Evolutionary conservation across 2,113 vertebrate species (phyloP).

Genomic region (Sylvilagus bachmani): DNA sequence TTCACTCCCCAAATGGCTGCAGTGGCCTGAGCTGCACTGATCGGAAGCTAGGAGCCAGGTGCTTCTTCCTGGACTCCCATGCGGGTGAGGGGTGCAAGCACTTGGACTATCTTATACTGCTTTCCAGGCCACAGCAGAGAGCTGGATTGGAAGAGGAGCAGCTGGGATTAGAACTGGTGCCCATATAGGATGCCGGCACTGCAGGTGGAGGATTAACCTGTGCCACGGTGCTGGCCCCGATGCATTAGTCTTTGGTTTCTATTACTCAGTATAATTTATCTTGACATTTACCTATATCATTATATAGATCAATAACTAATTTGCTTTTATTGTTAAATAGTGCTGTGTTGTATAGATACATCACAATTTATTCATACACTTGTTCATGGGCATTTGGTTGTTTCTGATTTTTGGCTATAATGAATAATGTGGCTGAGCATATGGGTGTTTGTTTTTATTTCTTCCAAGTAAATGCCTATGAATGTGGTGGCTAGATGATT

Average conservation of each 20-base stretch:
- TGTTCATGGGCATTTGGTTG: neutral
- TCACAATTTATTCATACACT: neutral
- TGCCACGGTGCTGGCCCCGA: neutral
- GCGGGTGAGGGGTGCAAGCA: too few species aligned
- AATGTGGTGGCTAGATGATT: neutral
- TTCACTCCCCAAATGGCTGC: too few species aligned
- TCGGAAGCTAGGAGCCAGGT: too few species aligned
- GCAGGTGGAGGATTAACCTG: too few species aligned
- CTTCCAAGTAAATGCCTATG: neutral
- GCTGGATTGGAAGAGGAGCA: too few species aligned
- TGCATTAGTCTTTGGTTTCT: neutral
- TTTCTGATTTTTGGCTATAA: neutral
- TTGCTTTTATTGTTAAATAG: neutral
- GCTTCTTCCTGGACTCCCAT: too few species aligned
- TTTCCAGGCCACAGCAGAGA: too few species aligned
- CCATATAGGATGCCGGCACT: too few species aligned
- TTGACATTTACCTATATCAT: conserved; percentile 3
- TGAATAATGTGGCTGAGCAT: neutral
- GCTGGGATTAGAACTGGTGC: too few species aligned
- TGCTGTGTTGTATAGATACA: neutral
- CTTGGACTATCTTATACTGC: too few species aligned
- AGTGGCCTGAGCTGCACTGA: too few species aligned
- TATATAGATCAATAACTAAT: neutral
- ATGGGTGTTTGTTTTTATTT: neutral
- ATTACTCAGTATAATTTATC: conserved; percentile 14